Evolutionary conservation across 2,888 invertebrate genomes (phyloP).

Genomic region (Ommatoiulus sabulosus): DNA sequence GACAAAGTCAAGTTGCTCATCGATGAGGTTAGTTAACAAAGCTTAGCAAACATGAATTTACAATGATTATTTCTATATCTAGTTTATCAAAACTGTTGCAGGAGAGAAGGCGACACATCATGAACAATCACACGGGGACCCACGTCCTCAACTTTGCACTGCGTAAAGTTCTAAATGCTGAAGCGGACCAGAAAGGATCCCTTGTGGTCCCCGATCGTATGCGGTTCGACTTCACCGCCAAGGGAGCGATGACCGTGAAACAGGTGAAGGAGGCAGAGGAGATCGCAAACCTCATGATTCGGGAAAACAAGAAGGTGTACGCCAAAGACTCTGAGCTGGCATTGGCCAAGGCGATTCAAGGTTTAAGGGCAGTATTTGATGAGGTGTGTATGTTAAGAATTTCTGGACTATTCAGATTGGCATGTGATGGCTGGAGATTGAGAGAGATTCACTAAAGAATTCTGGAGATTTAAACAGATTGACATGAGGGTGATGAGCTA

Average conservation of each 20-base stretch:
- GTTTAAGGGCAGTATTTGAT: slow-evolving; percentile 97
- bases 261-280: slow-evolving; percentile 91
- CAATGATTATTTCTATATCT: background rate
- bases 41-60: background rate
- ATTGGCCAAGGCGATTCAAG: slow-evolving; percentile 90
- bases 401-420: too few relatives aligned
- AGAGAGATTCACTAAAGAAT: too few relatives aligned
- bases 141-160: slow-evolving; percentile 96
- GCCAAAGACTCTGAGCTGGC: slow-evolving; percentile 86
- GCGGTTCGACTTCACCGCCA: slow-evolving; percentile 97
- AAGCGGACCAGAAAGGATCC: slow-evolving; percentile 96
- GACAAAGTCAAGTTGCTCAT: slow-evolving; percentile 85
- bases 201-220: slow-evolving; percentile 96
- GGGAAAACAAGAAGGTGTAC: slow-evolving; percentile 82
- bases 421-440: too few relatives aligned
- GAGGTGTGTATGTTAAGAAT: slow-evolving; percentile 71
- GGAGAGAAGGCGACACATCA: slow-evolving; percentile 86
- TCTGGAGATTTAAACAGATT: too few relatives aligned
- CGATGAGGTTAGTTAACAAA: slow-evolving; percentile 73
- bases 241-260: slow-evolving; percentile 85
- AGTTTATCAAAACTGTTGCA: slow-evolving; percentile 62
- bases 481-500: too few relatives aligned
- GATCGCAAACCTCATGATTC: slow-evolving; percentile 81
- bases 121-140: slow-evolving; percentile 99
- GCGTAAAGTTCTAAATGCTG: slow-evolving; percentile 87